Evolutionary conservation across 2,797 vertebrate genomes (phyloP).

Genomic region (Erithacus rubecula): DNA sequence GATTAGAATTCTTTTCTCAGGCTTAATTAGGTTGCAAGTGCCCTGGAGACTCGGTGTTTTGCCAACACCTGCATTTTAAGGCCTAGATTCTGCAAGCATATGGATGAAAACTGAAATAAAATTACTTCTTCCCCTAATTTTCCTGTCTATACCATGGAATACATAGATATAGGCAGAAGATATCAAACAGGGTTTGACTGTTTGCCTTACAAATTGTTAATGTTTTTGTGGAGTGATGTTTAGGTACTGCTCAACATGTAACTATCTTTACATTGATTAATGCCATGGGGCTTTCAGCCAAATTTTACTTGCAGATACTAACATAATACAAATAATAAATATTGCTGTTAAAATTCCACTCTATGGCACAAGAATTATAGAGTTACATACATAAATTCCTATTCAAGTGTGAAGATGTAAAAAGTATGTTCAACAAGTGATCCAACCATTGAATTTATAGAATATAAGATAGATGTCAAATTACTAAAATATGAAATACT

Average conservation of each 20-base stretch:
- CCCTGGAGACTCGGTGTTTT: background rate
- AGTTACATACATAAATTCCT: background rate
- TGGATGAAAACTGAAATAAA: background rate
- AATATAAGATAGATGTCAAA: background rate
- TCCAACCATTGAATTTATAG: background rate
- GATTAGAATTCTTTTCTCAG: background rate
- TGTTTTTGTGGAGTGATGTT: background rate
- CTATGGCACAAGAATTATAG: background rate
- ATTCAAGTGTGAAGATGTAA: background rate
- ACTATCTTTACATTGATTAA: background rate
- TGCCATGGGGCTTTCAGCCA: background rate
- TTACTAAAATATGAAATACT: background rate
- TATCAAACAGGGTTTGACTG: background rate
- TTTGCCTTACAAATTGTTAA: background rate
- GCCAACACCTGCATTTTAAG: background rate
- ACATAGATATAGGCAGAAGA: background rate
- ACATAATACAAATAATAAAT: background rate
- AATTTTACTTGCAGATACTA: background rate
- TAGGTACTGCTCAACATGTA: background rate
- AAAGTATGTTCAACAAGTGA: background rate
- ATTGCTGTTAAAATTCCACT: background rate
- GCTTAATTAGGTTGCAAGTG: background rate
- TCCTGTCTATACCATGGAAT: background rate
- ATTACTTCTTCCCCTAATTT: background rate
- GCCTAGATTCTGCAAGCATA: background rate